A percentile compares a stretch with the other conserved stretches of the same genome.
phyloP scores from a whole-genome alignment of 2,888 invertebrate genomes.

The Periphyllus acericola region DNA sequence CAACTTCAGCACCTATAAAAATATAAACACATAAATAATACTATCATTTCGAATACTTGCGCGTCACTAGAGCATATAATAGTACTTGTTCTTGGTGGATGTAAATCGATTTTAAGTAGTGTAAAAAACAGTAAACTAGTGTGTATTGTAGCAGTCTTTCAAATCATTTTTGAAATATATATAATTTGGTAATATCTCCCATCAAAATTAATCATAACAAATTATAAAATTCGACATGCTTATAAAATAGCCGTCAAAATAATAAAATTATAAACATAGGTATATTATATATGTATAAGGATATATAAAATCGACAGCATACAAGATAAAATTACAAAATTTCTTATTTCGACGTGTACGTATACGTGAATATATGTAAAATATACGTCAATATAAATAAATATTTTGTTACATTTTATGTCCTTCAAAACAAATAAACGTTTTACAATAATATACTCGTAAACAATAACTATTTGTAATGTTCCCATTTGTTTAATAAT shows the following conservation, averaged over 20 bases:
- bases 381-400: neutral
- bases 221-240: constrained; percentile 3
- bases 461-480: neutral
- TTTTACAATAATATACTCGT: neutral
- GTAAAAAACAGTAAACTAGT: constrained; percentile 24
- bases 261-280: neutral
- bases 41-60: constrained; percentile 44
- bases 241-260: constrained; percentile 4
- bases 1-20: constrained; percentile 17
- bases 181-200: constrained; percentile 40
- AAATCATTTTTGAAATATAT: constrained; percentile 3
- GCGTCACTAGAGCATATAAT: constrained; percentile 57
- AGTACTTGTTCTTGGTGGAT: constrained; percentile 34
- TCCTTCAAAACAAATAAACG: neutral
- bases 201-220: constrained; percentile 39
- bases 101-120: constrained; percentile 39
- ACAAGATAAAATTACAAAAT: neutral
- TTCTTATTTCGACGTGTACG: constrained; percentile 21
- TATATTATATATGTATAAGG: neutral
- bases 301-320: neutral
- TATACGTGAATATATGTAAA: neutral
- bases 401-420: neutral
- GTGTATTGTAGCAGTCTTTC: constrained; percentile 2
- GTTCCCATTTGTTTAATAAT: neutral
- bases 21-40: constrained; percentile 28